These are phyloP conservation scores for Cyrtorhinus lividipennis DNA, from an alignment of 1,140 invertebrate genomes.

Conservation along the genomic window DNA sequence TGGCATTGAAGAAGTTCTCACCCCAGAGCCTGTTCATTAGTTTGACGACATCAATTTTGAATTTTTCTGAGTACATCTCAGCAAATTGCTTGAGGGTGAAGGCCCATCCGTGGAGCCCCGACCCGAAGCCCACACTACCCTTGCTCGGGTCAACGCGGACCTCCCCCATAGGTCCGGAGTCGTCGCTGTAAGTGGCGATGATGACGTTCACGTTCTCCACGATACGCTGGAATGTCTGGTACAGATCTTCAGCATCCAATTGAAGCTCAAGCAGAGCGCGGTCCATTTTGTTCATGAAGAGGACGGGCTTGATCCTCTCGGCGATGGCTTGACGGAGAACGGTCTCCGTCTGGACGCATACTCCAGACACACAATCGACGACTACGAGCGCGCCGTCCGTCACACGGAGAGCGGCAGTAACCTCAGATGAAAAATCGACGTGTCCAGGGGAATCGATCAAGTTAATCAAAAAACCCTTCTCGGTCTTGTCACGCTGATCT, in stretches of 20 bases:
- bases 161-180: slow-evolving; percentile 96
- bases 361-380: slow-evolving; percentile 98
- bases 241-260: slow-evolving; percentile 89
- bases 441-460: slow-evolving; percentile 98
- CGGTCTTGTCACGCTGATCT: slow-evolving; percentile 76
- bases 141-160: slow-evolving; percentile 89
- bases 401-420: slow-evolving; percentile 95
- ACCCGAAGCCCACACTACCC: slow-evolving; percentile 98
- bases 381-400: slow-evolving; percentile 98
- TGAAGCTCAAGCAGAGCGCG: slow-evolving; percentile 90
- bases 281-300: slow-evolving; percentile 99
- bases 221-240: slow-evolving; percentile 99
- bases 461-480: slow-evolving; percentile 97
- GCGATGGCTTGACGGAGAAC: slow-evolving; percentile 97
- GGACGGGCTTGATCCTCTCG: slow-evolving; percentile 95
- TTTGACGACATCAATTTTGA: slow-evolving; percentile 93
- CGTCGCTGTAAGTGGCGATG: slow-evolving; percentile 97
- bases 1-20: slow-evolving; percentile 96
- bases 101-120: slow-evolving; percentile 98
- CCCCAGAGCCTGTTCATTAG: slow-evolving; percentile 95
- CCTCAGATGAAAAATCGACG: slow-evolving; percentile 99
- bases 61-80: slow-evolving; percentile 97
- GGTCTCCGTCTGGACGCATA: slow-evolving; percentile 98
- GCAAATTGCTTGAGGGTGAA: slow-evolving; percentile 99
- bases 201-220: slow-evolving; percentile 99